phyloP scores from a whole-genome alignment of 2,797 vertebrate genomes.

The Harpagifer antarcticus region DNA sequence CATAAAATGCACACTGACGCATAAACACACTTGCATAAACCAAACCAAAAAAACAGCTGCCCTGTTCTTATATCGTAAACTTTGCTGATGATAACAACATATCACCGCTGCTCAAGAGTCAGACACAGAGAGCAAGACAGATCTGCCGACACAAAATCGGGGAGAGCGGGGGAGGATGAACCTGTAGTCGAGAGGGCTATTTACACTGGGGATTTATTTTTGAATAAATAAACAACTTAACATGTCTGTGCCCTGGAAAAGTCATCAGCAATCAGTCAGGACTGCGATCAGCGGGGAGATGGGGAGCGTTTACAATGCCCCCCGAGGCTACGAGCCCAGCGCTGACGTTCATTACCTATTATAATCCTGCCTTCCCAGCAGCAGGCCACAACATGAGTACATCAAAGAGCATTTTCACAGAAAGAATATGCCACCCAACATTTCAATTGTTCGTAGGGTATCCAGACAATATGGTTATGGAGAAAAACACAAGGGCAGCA shows the following conservation, averaged over 20 bases:
- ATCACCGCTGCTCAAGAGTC: slow-evolving; percentile 51
- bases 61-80: slow-evolving; percentile 53
- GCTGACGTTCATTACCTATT: slow-evolving; percentile 70
- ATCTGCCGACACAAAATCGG: slow-evolving; percentile 40
- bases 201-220: slow-evolving; percentile 60
- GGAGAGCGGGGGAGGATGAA: not conserved
- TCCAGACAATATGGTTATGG: slow-evolving; percentile 1
- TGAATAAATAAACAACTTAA: slow-evolving; percentile 85
- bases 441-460: slow-evolving; percentile 2
- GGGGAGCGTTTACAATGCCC: slow-evolving; percentile 88
- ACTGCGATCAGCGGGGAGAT: slow-evolving; percentile 87
- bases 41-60: slow-evolving; percentile 58
- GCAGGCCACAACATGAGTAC: slow-evolving; percentile 39
- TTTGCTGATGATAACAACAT: slow-evolving; percentile 72
- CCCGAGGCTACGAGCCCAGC: slow-evolving; percentile 81
- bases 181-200: slow-evolving; percentile 48
- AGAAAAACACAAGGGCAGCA: not conserved
- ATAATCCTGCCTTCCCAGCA: slow-evolving; percentile 58
- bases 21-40: slow-evolving; percentile 32
- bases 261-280: slow-evolving; percentile 94
- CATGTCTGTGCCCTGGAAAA: slow-evolving; percentile 93
- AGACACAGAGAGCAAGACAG: slow-evolving; percentile 51
- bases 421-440: slow-evolving; percentile 13
- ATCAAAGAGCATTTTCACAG: slow-evolving; percentile 38
- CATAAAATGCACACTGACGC: slow-evolving; percentile 64